phyloP scores from a whole-genome alignment of 2,113 vertebrate species.

The Gopherus flavomarginatus region DNA sequence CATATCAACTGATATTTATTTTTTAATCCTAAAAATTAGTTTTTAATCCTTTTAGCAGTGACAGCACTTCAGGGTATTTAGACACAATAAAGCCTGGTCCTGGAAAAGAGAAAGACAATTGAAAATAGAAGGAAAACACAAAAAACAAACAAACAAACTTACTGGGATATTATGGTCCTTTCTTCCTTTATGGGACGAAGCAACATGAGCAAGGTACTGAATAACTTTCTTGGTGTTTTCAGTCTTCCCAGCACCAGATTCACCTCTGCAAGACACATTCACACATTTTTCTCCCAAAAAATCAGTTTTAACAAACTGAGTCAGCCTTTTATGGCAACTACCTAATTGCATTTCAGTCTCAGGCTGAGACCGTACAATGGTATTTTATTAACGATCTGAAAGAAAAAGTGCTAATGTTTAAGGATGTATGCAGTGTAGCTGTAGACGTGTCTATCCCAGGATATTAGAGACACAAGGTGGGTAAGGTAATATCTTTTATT shows the following conservation, averaged over 20 bases:
- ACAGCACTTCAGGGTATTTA: neutral
- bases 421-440: neutral
- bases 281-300: conserved; percentile 45
- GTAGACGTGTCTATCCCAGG: neutral
- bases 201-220: conserved; percentile 98
- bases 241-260: conserved; percentile 98
- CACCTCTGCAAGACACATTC: conserved; percentile 85
- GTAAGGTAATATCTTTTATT: neutral
- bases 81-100: neutral
- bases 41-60: neutral
- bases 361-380: rapidly evolving
- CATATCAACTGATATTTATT: neutral
- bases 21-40: neutral
- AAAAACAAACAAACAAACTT: conserved; percentile 77
- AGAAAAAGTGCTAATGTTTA: neutral
- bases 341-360: neutral
- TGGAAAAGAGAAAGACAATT: neutral
- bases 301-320: neutral
- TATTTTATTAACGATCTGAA: neutral
- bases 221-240: conserved; percentile 99
- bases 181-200: conserved; percentile 97
- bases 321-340: neutral
- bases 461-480: neutral
- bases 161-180: conserved; percentile 98
- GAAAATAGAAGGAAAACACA: conserved; percentile 16